phyloP scores from a whole-genome alignment of 2,797 vertebrate genomes.

The Arremon aurantiirostris region DNA sequence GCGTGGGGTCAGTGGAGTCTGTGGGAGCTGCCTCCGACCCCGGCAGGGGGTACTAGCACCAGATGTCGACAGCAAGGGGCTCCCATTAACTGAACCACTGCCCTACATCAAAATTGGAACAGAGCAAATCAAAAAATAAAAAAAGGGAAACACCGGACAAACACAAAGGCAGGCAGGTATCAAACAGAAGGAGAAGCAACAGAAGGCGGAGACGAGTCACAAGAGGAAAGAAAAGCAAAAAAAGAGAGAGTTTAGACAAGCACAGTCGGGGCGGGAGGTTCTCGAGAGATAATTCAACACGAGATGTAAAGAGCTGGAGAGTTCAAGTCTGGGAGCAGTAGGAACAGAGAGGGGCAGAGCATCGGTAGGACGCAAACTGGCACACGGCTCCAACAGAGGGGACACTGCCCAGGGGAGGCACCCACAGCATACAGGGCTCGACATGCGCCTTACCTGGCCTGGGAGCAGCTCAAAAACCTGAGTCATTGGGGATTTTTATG shows the following conservation, averaged over 20 bases:
- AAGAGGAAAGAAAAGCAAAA: slow-evolving; percentile 58
- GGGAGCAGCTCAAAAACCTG: neutral
- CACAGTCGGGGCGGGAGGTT: slow-evolving; percentile 46
- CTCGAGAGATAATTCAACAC: slow-evolving; percentile 59
- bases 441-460: slow-evolving; percentile 57
- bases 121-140: slow-evolving; percentile 85
- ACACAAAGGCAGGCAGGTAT: slow-evolving; percentile 51
- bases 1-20: slow-evolving; percentile 89
- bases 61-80: slow-evolving; percentile 86
- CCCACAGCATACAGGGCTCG: slow-evolving; percentile 8
- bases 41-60: slow-evolving; percentile 89
- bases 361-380: slow-evolving; percentile 17
- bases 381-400: slow-evolving; percentile 34
- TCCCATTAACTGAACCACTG: slow-evolving; percentile 90
- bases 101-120: slow-evolving; percentile 91
- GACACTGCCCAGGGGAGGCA: slow-evolving; percentile 38
- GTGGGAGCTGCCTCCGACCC: slow-evolving; percentile 93
- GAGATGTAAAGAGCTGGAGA: slow-evolving; percentile 58
- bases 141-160: slow-evolving; percentile 49
- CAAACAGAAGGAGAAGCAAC: slow-evolving; percentile 58
- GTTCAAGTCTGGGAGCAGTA: neutral
- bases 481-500: neutral
- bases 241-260: slow-evolving; percentile 69
- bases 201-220: slow-evolving; percentile 33
- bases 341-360: slow-evolving; percentile 1